Evolutionary conservation across 2,888 invertebrate genomes (phyloP).

Genomic region (Amaurobius ferox): DNA sequence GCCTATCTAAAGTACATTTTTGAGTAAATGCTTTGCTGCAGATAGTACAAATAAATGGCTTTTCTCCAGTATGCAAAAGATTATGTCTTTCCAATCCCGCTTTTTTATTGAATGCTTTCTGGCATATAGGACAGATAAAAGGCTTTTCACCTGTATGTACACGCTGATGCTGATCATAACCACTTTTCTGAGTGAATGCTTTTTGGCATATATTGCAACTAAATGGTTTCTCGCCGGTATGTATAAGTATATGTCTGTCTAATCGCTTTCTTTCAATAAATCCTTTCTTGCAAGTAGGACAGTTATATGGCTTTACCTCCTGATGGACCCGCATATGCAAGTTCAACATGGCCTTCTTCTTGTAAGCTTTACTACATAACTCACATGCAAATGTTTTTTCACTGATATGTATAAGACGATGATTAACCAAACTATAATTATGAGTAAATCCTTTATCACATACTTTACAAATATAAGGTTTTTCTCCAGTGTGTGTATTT

Average conservation of each 20-base stretch:
- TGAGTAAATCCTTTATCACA: slow-evolving; percentile 57
- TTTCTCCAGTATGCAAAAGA: slow-evolving; percentile 6
- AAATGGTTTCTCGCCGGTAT: slow-evolving; percentile 55
- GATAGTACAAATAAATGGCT: slow-evolving; percentile 5
- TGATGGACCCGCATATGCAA: slow-evolving; percentile 54
- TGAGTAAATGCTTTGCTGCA: slow-evolving; percentile 13
- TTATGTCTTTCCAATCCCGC: not conserved
- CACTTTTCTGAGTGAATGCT: slow-evolving; percentile 52
- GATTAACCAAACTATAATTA: slow-evolving; percentile 47
- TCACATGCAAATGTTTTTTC: slow-evolving; percentile 52
- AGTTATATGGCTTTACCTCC: slow-evolving; percentile 46
- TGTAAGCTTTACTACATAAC: slow-evolving; percentile 50
- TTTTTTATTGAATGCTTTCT: slow-evolving; percentile 10
- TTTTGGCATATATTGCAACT: slow-evolving; percentile 55
- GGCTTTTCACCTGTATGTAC: slow-evolving; percentile 3
- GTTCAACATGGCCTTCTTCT: slow-evolving; percentile 40
- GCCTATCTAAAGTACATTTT: slow-evolving; percentile 41
- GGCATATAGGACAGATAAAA: not conserved
- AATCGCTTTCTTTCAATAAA: slow-evolving; percentile 52
- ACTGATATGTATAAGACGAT: slow-evolving; percentile 48
- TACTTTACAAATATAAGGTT: too few relatives aligned
- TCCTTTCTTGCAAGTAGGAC: slow-evolving; percentile 48
- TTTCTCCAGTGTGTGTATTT: too few relatives aligned
- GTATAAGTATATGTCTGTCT: slow-evolving; percentile 51
- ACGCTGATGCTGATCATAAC: not conserved